Percentiles rank a stretch among this genome's conserved stretches.
These are phyloP conservation scores for Euclidia mi DNA, from an alignment of 2,888 invertebrate species.

Conservation along the genomic window DNA sequence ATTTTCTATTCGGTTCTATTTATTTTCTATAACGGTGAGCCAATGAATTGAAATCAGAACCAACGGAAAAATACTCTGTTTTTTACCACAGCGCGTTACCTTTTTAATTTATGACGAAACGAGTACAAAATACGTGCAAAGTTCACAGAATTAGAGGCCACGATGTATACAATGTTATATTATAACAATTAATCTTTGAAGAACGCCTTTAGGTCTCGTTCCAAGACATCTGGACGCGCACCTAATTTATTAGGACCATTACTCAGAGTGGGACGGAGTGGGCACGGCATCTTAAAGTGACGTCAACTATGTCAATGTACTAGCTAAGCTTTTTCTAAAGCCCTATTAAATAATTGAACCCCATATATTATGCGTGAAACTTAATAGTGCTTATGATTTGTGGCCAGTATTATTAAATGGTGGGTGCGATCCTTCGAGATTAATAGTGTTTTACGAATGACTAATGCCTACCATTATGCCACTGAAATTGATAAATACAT, in stretches of 20 bases:
- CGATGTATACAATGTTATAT: slow-evolving; percentile 23
- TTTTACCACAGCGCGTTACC: too few species aligned
- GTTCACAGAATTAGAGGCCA: slow-evolving; percentile 10
- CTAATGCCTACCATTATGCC: too few species aligned
- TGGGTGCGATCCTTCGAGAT: too few species aligned
- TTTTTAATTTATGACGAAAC: too few species aligned
- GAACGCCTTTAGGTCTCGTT: slow-evolving; percentile 58
- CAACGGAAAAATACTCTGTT: too few species aligned
- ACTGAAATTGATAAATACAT: too few species aligned
- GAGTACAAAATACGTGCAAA: background rate
- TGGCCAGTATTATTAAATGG: slow-evolving; percentile 51
- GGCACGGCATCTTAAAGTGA: slow-evolving; percentile 53
- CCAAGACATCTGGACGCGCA: slow-evolving; percentile 69
- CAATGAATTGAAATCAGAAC: too few species aligned
- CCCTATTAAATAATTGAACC: slow-evolving; percentile 53
- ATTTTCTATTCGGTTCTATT: too few species aligned
- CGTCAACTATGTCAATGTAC: slow-evolving; percentile 64
- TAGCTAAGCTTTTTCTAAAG: slow-evolving; percentile 56
- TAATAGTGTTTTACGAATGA: too few species aligned
- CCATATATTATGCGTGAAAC: slow-evolving; percentile 47
- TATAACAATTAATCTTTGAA: slow-evolving; percentile 64
- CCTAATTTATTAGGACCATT: slow-evolving; percentile 74
- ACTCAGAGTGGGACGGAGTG: slow-evolving; percentile 60
- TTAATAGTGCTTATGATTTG: slow-evolving; percentile 68
- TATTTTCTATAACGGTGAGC: too few species aligned